A percentile compares a stretch with the other conserved stretches of the same genome.
Conservation (phyloP, 2,797 vertebrate genomes). For the Hirundo rustica region DNA sequence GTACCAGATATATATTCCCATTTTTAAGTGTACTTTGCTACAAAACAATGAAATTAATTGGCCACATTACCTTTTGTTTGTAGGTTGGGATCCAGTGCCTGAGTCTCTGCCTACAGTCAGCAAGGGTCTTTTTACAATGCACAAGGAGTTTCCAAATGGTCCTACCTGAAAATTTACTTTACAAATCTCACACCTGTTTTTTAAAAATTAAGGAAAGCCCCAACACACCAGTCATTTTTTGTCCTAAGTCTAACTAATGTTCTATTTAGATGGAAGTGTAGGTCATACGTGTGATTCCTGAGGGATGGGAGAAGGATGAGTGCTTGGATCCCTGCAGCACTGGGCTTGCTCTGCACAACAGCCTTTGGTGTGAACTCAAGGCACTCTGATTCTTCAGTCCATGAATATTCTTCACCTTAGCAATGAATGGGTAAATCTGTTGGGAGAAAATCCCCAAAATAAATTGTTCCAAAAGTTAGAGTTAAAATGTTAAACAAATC, state of each 20-base stretch:
- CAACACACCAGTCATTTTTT: background rate
- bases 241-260: background rate
- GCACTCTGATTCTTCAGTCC: background rate
- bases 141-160: background rate
- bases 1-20: background rate
- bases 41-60: conserved; percentile 9
- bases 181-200: background rate
- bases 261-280: background rate
- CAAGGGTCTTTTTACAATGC: background rate
- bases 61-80: background rate
- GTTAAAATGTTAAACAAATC: too few species aligned
- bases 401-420: background rate
- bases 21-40: background rate
- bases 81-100: background rate
- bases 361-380: background rate
- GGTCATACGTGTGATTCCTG: background rate
- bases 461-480: too few species aligned
- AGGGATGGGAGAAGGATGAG: background rate
- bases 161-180: background rate
- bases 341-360: background rate
- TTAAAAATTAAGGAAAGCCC: background rate
- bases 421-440: background rate
- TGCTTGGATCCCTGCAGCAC: background rate
- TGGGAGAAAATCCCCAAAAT: too few species aligned
- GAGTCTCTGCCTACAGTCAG: background rate